Percentiles rank a stretch among this genome's conserved stretches.
Conservation (phyloP, 2,888 invertebrate genomes). For the Chydorus sphaericus region DNA sequence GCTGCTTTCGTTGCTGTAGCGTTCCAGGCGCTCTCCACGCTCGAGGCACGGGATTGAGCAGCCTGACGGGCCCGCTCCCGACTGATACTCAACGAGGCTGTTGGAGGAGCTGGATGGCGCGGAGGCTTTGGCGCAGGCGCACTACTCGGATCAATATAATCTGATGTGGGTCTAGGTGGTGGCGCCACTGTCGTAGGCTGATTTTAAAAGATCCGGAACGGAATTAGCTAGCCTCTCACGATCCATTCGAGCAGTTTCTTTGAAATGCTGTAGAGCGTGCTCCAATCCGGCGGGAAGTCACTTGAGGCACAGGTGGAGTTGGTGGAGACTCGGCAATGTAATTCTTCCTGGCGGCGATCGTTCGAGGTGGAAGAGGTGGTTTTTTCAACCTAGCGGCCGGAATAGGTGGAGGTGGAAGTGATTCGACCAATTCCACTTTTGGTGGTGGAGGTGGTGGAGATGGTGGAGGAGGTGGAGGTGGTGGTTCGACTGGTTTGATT, state of each 20-base stretch:
- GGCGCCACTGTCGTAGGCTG: neutral
- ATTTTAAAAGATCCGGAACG: constrained; percentile 13
- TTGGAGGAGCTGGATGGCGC: neutral
- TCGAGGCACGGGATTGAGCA: constrained; percentile 8
- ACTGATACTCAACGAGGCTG: neutral
- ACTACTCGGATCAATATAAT: constrained; percentile 5
- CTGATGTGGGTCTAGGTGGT: constrained; percentile 5
- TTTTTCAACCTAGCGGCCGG: constrained; percentile 8
- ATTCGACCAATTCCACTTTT: neutral
- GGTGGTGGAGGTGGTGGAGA: neutral
- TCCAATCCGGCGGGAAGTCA: constrained; percentile 6
- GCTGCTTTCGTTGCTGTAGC: constrained; percentile 10
- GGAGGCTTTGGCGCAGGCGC: neutral
- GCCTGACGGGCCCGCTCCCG: constrained; percentile 13
- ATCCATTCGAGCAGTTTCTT: constrained; percentile 9
- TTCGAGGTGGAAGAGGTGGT: constrained; percentile 13
- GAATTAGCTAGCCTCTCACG: constrained; percentile 12
- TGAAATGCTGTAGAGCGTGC: constrained; percentile 13
- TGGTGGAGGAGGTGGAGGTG: neutral
- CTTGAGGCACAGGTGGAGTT: constrained; percentile 5
- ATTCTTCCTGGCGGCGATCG: constrained; percentile 5
- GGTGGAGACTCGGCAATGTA: neutral
- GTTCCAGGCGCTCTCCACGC: constrained; percentile 14
- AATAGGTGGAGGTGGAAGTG: constrained; percentile 3
- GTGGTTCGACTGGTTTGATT: neutral